A percentile compares a stretch with the other conserved stretches of the same genome.
phyloP scores from a whole-genome alignment of 2,797 vertebrate species.

The Lemur catta region DNA sequence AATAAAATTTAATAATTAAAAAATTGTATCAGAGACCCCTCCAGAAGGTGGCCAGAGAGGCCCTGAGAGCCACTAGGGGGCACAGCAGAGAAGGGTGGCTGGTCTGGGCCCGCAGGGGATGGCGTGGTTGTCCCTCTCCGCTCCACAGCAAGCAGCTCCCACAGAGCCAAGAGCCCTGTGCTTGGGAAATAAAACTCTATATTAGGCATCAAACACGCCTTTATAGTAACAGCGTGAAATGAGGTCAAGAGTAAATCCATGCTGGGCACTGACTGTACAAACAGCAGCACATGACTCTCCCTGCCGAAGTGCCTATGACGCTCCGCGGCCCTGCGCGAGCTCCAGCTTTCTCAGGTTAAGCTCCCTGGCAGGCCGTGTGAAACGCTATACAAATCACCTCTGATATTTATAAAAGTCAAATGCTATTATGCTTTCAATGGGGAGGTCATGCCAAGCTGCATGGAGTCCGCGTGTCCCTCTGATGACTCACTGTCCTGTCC shows the following conservation, averaged over 20 bases:
- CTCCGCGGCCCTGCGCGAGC: conserved; percentile 83
- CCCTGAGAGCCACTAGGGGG: not conserved
- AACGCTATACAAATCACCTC: conserved; percentile 83
- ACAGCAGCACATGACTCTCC: conserved; percentile 88
- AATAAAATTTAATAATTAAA: not conserved
- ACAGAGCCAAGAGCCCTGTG: conserved; percentile 16
- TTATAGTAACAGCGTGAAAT: conserved; percentile 81
- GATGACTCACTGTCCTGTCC: not conserved
- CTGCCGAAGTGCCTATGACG: conserved; percentile 81
- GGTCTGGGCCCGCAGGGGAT: not conserved
- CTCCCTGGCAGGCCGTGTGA: conserved; percentile 76
- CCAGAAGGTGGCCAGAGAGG: not conserved
- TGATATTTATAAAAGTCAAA: conserved; percentile 82
- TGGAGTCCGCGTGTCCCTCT: not conserved
- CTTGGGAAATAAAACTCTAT: conserved; percentile 54
- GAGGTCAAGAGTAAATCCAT: conserved; percentile 88
- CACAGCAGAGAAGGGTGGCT: not conserved
- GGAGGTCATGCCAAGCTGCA: not conserved
- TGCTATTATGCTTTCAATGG: conserved; percentile 60
- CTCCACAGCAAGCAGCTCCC: not conserved
- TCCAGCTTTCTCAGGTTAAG: conserved; percentile 66
- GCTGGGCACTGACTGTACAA: conserved; percentile 85
- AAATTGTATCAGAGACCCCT: not conserved
- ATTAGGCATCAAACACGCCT: conserved; percentile 57
- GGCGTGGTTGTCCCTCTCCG: conserved; percentile 13